Base-by-base conservation (phyloP, 1,140 invertebrate species). In the Anastrepha ludens region DNA sequence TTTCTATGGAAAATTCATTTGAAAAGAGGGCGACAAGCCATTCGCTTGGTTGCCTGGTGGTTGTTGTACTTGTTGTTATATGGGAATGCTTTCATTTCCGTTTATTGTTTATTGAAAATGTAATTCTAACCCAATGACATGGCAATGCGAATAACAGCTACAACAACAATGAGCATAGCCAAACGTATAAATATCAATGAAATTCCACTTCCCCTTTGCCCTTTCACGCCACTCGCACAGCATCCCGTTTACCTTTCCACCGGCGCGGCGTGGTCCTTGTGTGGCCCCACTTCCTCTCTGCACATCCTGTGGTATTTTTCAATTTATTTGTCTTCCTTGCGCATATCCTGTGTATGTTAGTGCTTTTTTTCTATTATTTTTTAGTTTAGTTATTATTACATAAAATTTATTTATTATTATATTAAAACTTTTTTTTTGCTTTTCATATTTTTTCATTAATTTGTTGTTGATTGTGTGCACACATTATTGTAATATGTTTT, bases 91-190 rank as follows among this genome's bases (percentile, higher is more conserved):
- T 81, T 81, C 74, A 81, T 81, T 81, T 81, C 74, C 74, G 74
- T 50, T 81, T 58, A 81, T 81, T 81, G 47, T 81, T 81, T 81
- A 81, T 50, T 81, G 55, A 81, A 81, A 81, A 81, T 81, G 74
- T 55, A 81, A 81, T 81, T 81, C 47, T 81, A 81, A 81, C 44
- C 47, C 74, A 81, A 81, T 81, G 67, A 74, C 67, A 74, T 74
- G 67, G 3, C 65, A 9, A 8, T 55, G 41, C 17, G n/a, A 7
- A 20, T 50, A 81, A 17, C 50, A 55, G 44, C 3, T 17, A n/a
- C 41, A 47, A 3, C 2, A 6, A 47, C 41, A 74, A 47, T 15
- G 44, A 74, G 17, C 65, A 70, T 11, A 70, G 11, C 3, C n/a
- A 8, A 41, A 67, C 47, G 8, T 50, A 50, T 44, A 4, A 47